These are phyloP conservation scores for Drosophila ficusphila DNA, from an alignment of 1,140 invertebrate species.

Conservation along the genomic window DNA sequence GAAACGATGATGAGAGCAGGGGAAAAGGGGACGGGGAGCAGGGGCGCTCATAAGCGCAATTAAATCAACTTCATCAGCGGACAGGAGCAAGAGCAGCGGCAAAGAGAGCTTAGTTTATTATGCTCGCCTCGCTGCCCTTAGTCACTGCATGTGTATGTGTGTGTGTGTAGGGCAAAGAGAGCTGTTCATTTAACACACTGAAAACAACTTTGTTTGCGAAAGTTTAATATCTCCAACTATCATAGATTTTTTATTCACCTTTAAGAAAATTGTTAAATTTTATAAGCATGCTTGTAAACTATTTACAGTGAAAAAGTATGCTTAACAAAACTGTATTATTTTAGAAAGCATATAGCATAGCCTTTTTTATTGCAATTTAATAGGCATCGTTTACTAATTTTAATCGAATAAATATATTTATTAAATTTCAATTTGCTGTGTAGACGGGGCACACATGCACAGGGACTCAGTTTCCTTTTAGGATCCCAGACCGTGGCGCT, in stretches of 20 bases:
- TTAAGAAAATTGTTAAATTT: background rate
- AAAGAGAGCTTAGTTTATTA: constrained; percentile 55
- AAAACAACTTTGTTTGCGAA: background rate
- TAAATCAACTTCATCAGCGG: constrained; percentile 62
- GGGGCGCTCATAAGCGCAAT: constrained; percentile 57
- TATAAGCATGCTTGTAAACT: too few species aligned
- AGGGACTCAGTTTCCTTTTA: constrained; percentile 29
- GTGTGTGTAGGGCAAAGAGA: background rate
- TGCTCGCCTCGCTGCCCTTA: constrained; percentile 49
- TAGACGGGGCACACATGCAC: constrained; percentile 1
- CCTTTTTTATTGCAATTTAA: too few species aligned
- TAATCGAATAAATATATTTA: too few species aligned
- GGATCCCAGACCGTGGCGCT: constrained; percentile 35
- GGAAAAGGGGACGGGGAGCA: background rate
- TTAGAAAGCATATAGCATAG: too few species aligned
- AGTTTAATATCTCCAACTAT: background rate
- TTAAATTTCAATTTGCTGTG: background rate
- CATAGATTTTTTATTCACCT: background rate
- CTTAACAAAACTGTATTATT: too few species aligned
- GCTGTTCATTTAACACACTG: constrained; percentile 29
- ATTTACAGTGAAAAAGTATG: too few species aligned
- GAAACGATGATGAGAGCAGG: background rate
- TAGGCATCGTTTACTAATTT: too few species aligned
- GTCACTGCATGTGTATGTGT: constrained; percentile 12
- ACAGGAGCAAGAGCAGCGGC: constrained; percentile 30